phyloP scores from a whole-genome alignment of 2,113 vertebrate genomes.

The Grallaria varia region DNA sequence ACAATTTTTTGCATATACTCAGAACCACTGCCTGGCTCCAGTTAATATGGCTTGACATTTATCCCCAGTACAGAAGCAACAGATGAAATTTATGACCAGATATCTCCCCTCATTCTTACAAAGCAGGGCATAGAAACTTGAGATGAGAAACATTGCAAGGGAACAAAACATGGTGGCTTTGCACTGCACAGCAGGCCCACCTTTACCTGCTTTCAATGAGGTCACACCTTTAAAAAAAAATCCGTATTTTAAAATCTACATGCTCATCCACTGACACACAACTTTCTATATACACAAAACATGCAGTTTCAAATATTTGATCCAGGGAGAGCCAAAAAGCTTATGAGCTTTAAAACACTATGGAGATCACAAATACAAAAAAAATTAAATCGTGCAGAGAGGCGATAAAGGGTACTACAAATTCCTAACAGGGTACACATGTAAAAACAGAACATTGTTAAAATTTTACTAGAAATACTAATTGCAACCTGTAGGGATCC shows the following conservation, averaged over 20 bases:
- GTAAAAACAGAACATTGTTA: not conserved
- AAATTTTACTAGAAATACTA: not conserved
- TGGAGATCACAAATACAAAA: not conserved
- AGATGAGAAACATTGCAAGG: not conserved
- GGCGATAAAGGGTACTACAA: not conserved
- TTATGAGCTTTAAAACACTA: not conserved
- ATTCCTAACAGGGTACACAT: not conserved
- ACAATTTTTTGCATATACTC: not conserved
- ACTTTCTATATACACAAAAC: not conserved
- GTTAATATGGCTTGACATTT: not conserved
- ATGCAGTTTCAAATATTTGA: not conserved
- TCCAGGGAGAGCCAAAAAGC: not conserved
- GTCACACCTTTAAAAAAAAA: not conserved
- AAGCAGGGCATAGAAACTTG: not conserved
- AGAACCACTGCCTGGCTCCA: not conserved
- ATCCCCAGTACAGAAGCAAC: not conserved
- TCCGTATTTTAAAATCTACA: not conserved
- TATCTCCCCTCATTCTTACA: not conserved
- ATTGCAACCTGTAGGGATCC: not conserved
- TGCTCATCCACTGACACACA: not conserved
- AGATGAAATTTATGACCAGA: not conserved
- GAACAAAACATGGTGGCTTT: not conserved
- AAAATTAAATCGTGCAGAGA: not conserved
- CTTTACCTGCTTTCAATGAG: not conserved
- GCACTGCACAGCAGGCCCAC: not conserved